Evolutionary conservation across 2,113 vertebrate genomes (phyloP), one percentile per base, ranked within the genome.

Genomic region (Naja naja): DNA sequence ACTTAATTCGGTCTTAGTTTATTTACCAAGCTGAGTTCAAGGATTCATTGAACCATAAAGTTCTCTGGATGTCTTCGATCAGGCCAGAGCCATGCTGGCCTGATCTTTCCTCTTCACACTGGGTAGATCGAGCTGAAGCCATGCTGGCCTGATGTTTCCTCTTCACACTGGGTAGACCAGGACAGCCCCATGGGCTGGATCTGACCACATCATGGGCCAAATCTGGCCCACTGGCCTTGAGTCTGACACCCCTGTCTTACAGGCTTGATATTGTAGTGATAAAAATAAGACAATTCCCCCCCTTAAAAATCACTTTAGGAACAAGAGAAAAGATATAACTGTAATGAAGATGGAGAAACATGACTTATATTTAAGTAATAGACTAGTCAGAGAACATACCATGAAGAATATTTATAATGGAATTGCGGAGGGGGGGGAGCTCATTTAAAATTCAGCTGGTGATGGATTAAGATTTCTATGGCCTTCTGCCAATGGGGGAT

Each of bases 401-500:
- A 54, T 39, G 47, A 92, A 52, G 30, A 49, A 52, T 34, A 64
- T 52, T 58, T 69, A 60, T 85, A 74, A 87, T 34, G 5, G 90
- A 95, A 89, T 94, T 3, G 20, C 20, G 25, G 27, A 90, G 69
- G 60, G 90, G 56, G 69, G 90, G 54, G 85, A 87, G 1, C 30
- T 25, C 6, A 18, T 85, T 47, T 94, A 43, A 56, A 95, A 94
- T 58, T 91, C 54, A 93, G 91, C 49, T 92, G 91, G 90, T 89
- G 54, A 53, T 89, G 54, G 90, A 93, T 91, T 95, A 91, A 91
- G 55, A 54, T 91, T 89, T 86, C 92, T 90, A 0, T 92, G 95
- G 94, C 92, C 7, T 3, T n/a, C 92, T 93, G 94, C 96, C 96
- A 95, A 87, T 0, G 0, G 88, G 81, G 95, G 90, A 95, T 95